Conservation (phyloP, 2,888 invertebrate genomes). For the Euplagia quadripunctaria region DNA sequence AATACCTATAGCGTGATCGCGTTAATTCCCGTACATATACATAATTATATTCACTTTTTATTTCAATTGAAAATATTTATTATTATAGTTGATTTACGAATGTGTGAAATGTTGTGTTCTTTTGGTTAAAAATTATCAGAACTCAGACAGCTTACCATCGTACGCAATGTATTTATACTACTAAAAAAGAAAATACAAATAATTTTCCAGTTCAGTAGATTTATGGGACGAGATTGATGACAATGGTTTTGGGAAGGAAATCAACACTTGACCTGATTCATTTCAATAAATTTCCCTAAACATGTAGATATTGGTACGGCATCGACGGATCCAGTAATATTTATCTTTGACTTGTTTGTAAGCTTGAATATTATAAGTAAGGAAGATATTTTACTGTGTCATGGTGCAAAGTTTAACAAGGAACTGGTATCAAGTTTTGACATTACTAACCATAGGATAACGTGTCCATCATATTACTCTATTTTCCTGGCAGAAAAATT, state of each 20-base stretch:
- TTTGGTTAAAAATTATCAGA: background rate
- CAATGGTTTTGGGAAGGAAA: slow-evolving; percentile 23
- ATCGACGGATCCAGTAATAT: background rate
- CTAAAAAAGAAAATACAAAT: slow-evolving; percentile 7
- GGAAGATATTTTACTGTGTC: background rate
- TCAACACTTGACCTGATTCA: slow-evolving; percentile 45
- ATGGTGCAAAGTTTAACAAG: no score
- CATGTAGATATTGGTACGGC: background rate
- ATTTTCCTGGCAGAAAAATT: no score
- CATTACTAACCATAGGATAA: no score
- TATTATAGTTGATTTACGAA: no score
- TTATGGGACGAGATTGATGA: slow-evolving; percentile 15
- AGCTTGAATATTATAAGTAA: background rate
- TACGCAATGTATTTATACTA: background rate
- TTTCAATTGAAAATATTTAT: no score
- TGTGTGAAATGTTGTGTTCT: background rate
- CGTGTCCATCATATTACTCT: no score
- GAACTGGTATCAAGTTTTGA: background rate
- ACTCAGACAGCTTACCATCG: background rate
- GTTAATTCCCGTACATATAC: no score
- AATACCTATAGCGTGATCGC: no score
- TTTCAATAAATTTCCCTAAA: slow-evolving; percentile 25
- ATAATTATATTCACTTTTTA: no score
- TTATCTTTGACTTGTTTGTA: background rate
- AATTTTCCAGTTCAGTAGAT: slow-evolving; percentile 18